Percentiles rank a stretch among this genome's conserved stretches.
Evolutionary conservation across 2,113 vertebrate genomes (phyloP).

Genomic region (Corythaixoides concolor): DNA sequence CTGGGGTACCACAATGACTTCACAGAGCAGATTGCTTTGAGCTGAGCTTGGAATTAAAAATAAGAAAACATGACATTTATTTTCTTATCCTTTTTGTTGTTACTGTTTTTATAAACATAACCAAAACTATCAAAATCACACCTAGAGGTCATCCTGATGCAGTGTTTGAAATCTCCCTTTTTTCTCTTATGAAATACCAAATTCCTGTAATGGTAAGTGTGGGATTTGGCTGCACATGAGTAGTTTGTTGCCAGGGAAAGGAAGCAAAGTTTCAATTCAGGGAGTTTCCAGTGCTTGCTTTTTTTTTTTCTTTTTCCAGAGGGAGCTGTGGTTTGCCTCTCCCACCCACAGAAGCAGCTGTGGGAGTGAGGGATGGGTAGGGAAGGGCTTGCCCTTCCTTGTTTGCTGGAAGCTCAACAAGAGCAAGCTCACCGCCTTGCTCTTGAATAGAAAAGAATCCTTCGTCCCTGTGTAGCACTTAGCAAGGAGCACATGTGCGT

Average conservation of each 20-base stretch:
- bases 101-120: not conserved
- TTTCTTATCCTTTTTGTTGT: not conserved
- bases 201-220: not conserved
- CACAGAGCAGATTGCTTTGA: not conserved
- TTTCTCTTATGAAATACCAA: not conserved
- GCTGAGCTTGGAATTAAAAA: not conserved
- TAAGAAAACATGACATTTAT: not conserved
- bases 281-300: conserved; percentile 55
- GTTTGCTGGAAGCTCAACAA: not conserved
- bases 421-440: not conserved
- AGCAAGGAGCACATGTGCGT: not conserved
- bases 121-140: not conserved
- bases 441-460: not conserved
- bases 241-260: conserved; percentile 40
- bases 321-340: conserved; percentile 55
- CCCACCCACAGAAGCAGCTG: conserved; percentile 58
- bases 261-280: conserved; percentile 45
- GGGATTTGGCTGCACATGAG: not conserved
- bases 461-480: not conserved
- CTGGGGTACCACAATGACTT: not conserved
- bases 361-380: conserved; percentile 22
- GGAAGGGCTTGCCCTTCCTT: conserved; percentile 47
- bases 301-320: conserved; percentile 27
- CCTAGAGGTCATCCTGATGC: conserved; percentile 37
- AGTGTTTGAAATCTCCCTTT: not conserved